Conservation (phyloP, 2,797 vertebrate species). For the Sebastolobus alascanus region DNA sequence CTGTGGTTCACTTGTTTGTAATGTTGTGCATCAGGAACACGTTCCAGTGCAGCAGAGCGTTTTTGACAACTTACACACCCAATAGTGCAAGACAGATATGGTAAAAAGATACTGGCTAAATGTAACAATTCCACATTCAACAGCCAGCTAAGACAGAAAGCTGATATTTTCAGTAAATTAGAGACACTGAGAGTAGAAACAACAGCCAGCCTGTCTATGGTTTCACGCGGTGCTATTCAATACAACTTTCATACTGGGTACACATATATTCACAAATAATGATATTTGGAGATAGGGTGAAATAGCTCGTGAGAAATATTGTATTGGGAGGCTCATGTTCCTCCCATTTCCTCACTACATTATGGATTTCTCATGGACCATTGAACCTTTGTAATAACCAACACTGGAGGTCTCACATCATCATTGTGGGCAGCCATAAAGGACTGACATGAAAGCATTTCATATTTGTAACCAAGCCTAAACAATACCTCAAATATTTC, state of each 20-base stretch:
- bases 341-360: constrained; percentile 54
- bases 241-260: constrained; percentile 8
- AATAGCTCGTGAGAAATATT: constrained; percentile 36
- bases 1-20: not conserved
- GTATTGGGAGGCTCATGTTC: constrained; percentile 34
- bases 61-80: not conserved
- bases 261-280: constrained; percentile 21
- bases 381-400: constrained; percentile 60
- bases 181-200: constrained; percentile 13
- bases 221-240: constrained; percentile 15
- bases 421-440: constrained; percentile 21
- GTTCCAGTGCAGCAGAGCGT: not conserved
- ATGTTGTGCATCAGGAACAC: not conserved
- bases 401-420: constrained; percentile 38
- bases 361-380: constrained; percentile 54
- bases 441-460: constrained; percentile 9
- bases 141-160: constrained; percentile 1
- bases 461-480: constrained; percentile 3
- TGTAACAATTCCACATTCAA: not conserved
- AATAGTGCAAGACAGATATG: not conserved
- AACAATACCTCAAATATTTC: not conserved
- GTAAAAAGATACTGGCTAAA: not conserved
- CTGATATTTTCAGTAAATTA: not conserved
- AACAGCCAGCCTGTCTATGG: not conserved
- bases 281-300: constrained; percentile 17